Evolutionary conservation across 2,113 vertebrate genomes (phyloP).

Genomic region (Myanophis thanlyinensis): DNA sequence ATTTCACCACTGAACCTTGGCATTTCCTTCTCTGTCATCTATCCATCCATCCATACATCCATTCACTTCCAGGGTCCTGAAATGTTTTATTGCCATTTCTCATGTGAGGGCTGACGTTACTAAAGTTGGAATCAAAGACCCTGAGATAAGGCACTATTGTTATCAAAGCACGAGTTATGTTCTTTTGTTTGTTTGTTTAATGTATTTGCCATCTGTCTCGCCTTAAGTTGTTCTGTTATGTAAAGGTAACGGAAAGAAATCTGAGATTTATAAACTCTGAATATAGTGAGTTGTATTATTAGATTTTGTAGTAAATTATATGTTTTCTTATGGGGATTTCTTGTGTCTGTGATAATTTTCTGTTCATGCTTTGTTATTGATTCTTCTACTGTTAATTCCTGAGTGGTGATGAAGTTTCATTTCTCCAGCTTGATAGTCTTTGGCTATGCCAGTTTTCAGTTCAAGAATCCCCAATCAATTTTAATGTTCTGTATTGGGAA

Average conservation of each 20-base stretch:
- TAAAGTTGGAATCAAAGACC: not conserved
- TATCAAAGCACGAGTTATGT: not conserved
- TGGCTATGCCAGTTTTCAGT: not conserved
- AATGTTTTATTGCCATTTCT: not conserved
- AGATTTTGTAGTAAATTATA: not conserved
- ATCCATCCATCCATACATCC: not conserved
- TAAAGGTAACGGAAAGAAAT: not conserved
- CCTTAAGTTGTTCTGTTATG: not conserved
- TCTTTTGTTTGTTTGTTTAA: not conserved
- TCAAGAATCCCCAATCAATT: not conserved
- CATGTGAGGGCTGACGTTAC: not conserved
- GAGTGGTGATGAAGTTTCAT: not conserved
- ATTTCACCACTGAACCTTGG: too few relatives aligned
- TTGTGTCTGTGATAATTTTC: not conserved
- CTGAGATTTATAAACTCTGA: not conserved
- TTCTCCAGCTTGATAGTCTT: not conserved
- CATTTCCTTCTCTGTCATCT: not conserved
- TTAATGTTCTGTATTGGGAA: not conserved
- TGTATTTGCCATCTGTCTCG: not conserved
- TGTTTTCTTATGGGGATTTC: not conserved
- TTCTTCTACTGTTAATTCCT: not conserved
- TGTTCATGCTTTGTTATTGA: not conserved
- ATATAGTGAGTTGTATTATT: not conserved
- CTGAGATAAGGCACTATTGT: not conserved
- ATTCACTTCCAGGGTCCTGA: not conserved